These are phyloP conservation scores for Eretmochelys imbricata DNA, from an alignment of 2,113 vertebrate species.

Conservation along the genomic window DNA sequence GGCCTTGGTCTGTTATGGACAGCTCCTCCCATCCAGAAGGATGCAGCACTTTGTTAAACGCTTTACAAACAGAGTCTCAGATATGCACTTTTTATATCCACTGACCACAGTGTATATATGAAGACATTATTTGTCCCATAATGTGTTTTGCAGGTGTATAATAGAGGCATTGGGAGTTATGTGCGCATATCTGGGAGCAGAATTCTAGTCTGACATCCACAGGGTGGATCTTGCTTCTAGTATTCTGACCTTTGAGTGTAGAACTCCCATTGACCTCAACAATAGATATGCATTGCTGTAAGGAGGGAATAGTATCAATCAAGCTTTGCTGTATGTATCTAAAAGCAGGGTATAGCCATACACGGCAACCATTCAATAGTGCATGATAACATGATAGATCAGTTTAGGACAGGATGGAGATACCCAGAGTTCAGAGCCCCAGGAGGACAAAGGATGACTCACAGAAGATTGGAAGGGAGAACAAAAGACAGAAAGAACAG, in stretches of 20 bases:
- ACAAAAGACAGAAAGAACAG: neutral
- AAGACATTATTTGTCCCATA: conserved; percentile 10
- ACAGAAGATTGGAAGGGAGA: neutral
- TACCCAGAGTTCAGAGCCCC: no score
- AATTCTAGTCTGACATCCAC: neutral
- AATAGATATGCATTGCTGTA: conserved; percentile 20
- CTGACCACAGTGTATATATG: conserved; percentile 22
- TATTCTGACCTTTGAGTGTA: neutral
- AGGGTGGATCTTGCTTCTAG: neutral
- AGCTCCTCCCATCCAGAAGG: neutral
- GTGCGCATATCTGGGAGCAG: neutral
- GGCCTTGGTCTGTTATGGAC: neutral
- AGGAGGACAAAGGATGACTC: no score
- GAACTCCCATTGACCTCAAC: conserved; percentile 30
- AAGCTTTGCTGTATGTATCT: neutral
- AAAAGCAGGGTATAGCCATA: neutral
- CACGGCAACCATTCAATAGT: neutral
- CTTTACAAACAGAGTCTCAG: neutral
- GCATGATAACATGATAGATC: no score
- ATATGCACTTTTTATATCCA: neutral
- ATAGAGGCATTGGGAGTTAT: neutral
- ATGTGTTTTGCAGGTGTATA: rapidly evolving
- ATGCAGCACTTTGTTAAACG: neutral
- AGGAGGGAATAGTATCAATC: neutral
- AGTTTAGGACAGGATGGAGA: neutral